A percentile compares a stretch with the other conserved stretches of the same genome.
These are phyloP conservation scores for Linnaemya vulpina DNA, from an alignment of 2,888 invertebrate genomes.

Conservation along the genomic window DNA sequence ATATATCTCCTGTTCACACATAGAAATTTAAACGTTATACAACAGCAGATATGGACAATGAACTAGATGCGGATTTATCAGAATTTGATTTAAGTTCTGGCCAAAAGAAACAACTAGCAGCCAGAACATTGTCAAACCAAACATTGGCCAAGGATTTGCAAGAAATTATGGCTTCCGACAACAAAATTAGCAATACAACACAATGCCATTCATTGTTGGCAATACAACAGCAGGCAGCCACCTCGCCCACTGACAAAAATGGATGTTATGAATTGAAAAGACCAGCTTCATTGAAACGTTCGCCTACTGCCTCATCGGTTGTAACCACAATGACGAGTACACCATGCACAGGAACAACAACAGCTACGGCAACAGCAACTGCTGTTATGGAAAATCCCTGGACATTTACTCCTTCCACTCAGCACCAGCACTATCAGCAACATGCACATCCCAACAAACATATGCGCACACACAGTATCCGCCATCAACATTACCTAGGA, in stretches of 20 bases:
- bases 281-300: constrained; percentile 78
- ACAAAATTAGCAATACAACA: constrained; percentile 72
- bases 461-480: constrained; percentile 67
- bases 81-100: constrained; percentile 80
- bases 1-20: constrained; percentile 5
- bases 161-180: constrained; percentile 78
- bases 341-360: constrained; percentile 48
- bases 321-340: constrained; percentile 76
- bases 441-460: constrained; percentile 72
- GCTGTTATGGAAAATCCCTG: constrained; percentile 65
- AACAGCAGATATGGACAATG: constrained; percentile 79
- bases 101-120: constrained; percentile 76
- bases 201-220: constrained; percentile 78
- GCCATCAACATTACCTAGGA: constrained; percentile 75
- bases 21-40: constrained; percentile 81
- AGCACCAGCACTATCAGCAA: constrained; percentile 73
- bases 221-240: constrained; percentile 58
- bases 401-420: constrained; percentile 40
- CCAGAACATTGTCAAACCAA: constrained; percentile 80
- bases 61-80: constrained; percentile 78
- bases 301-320: constrained; percentile 78
- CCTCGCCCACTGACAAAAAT: constrained; percentile 73
- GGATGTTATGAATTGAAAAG: constrained; percentile 80
- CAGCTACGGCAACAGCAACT: constrained; percentile 43
- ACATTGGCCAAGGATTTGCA: constrained; percentile 80